A percentile compares a stretch with the other conserved stretches of the same genome.
Evolutionary conservation across 1,140 invertebrate genomes (phyloP).

Genomic region (Dolichoris vasculosae): DNA sequence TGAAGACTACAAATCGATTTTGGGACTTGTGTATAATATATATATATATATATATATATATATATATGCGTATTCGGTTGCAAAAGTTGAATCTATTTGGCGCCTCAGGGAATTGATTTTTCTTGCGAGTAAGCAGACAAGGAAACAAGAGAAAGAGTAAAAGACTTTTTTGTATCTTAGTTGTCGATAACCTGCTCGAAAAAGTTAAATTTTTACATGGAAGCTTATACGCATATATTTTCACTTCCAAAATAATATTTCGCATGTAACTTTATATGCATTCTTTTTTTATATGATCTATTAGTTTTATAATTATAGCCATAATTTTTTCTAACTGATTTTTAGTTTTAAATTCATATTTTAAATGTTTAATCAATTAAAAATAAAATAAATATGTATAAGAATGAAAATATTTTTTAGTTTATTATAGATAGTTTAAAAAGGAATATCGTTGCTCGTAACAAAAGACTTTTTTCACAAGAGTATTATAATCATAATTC

Average conservation of each 20-base stretch:
- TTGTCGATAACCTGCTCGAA: not conserved
- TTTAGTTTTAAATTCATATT: too few relatives aligned
- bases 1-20: slow-evolving; percentile 26
- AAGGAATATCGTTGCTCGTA: too few relatives aligned
- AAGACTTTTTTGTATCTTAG: not conserved
- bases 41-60: not conserved
- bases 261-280: too few relatives aligned
- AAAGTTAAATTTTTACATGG: not conserved
- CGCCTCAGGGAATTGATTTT: slow-evolving; percentile 37
- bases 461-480: too few relatives aligned
- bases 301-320: too few relatives aligned
- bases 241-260: not conserved
- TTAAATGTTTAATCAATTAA: too few relatives aligned
- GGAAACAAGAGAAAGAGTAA: not conserved
- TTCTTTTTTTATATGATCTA: too few relatives aligned
- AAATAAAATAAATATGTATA: too few relatives aligned
- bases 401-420: too few relatives aligned
- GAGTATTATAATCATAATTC: too few relatives aligned
- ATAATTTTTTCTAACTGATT: too few relatives aligned
- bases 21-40: not conserved
- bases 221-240: not conserved
- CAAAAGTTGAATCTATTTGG: slow-evolving; percentile 34
- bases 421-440: too few relatives aligned
- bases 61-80: slow-evolving; percentile 1
- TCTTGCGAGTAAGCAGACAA: not conserved